Base-by-base conservation (phyloP, 2,888 invertebrate species). In the Pandemis cinnamomeana region DNA sequence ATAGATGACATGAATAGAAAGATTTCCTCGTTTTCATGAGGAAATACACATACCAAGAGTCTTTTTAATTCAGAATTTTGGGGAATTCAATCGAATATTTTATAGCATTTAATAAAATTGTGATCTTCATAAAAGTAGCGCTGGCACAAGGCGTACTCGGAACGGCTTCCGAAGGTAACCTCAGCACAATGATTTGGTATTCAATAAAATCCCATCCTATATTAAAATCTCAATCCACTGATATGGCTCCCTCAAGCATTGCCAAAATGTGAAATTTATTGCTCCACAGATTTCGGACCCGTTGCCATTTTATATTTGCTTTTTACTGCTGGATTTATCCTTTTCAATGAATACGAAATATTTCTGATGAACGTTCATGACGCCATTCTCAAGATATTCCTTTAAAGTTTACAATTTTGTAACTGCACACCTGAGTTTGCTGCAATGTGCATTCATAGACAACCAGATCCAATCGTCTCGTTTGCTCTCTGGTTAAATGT, bases 271-370 rank as follows among this genome's bases (percentile, higher is more conserved):
- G 27, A 67, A 44, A 27, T 67, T 67, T 67, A 67, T 44, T 41
- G 44, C 58, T 7, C n/a, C 5, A 10, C 53, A 27, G 67, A 58
- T 68, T 68, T 15, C 58, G 53, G 8, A 58, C 44, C 42, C 20
- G 46, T 67, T 67, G 55, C 55, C 6, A 67, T 58, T 68, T 68
- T 68, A 63, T 66, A 68, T 68, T 68, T 46, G 44, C 58, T 13
- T 68, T 55, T 68, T 68, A 67, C 44, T 42, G 44, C 42, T 20
- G 27, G 15, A 44, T 44, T 66, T n/a, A 68, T 68, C 8, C 13
- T 68, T 58, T 68, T 55, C 58, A 58, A 68, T 68, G 67, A 58
- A 68, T 68, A 68, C 42, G 55, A 27, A 68, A 68, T 58, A 7
- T 58, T 67, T 58, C 58, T 27, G 58, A 58, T 58, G 58, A 27